Percentiles rank a stretch among this genome's conserved stretches.
These are phyloP conservation scores for Cataglyphis altisquamis DNA, from an alignment of 2,888 invertebrate genomes.

Conservation along the genomic window DNA sequence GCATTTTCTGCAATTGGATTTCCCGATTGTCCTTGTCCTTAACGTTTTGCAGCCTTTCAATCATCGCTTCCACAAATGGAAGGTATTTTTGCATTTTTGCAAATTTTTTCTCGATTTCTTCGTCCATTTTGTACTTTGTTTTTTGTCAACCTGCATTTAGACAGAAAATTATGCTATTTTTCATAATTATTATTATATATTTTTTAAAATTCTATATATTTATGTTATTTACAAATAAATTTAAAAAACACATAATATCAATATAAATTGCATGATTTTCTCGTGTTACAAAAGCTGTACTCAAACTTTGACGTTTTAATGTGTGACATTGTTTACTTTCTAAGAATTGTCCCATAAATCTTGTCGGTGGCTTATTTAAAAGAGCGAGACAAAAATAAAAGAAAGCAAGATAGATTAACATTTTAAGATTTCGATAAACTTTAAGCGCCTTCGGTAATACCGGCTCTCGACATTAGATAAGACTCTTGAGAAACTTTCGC, in stretches of 20 bases:
- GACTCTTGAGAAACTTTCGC: background rate
- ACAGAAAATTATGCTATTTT: conserved; percentile 49
- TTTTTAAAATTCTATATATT: background rate
- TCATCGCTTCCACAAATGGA: conserved; percentile 92
- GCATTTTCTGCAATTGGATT: conserved; percentile 89
- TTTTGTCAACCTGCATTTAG: conserved; percentile 64
- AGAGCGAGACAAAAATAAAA: background rate
- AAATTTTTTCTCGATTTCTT: conserved; percentile 88
- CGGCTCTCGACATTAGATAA: background rate
- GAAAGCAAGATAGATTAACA: background rate
- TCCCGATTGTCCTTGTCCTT: conserved; percentile 86
- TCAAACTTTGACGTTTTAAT: background rate
- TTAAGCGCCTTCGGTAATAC: background rate
- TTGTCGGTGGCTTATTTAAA: background rate
- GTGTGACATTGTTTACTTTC: background rate
- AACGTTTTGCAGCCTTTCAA: conserved; percentile 88
- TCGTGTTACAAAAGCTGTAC: background rate
- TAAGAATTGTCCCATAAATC: background rate
- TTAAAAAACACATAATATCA: background rate
- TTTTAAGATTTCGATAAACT: background rate
- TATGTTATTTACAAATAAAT: background rate
- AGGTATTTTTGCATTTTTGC: conserved; percentile 90
- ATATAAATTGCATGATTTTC: background rate
- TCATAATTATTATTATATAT: background rate
- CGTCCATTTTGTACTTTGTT: conserved; percentile 81